Conservation (phyloP, 2,113 vertebrate species). For the Terrapene triunguis region DNA sequence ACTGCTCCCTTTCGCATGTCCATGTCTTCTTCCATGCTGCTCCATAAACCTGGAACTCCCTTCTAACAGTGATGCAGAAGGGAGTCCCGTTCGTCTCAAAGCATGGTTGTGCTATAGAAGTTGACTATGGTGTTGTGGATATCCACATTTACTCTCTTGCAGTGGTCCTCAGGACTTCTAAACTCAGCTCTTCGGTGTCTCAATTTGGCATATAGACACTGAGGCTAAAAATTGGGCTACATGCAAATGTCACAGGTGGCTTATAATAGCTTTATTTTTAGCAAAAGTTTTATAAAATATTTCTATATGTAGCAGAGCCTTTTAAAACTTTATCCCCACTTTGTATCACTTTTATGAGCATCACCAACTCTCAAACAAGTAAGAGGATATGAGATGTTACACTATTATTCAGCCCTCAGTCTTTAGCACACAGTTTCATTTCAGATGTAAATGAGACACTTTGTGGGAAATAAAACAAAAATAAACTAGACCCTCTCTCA, state of each 20-base stretch:
- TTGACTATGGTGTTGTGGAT: background rate
- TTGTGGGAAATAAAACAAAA: background rate
- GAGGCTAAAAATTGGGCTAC: background rate
- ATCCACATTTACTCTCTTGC: background rate
- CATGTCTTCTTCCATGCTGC: background rate
- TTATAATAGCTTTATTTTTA: background rate
- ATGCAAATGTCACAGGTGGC: background rate
- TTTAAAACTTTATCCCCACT: background rate
- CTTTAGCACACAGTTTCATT: background rate
- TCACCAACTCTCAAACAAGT: background rate
- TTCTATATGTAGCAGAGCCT: background rate
- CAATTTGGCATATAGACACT: background rate
- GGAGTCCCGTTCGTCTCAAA: background rate
- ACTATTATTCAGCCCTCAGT: background rate
- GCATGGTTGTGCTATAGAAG: background rate
- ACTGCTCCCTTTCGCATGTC: background rate
- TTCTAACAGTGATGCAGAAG: background rate
- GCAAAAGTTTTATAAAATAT: background rate
- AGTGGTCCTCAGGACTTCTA: rapidly evolving
- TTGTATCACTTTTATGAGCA: background rate
- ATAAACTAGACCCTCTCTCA: background rate
- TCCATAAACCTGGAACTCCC: background rate
- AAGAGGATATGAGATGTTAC: background rate
- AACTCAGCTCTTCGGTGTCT: background rate
- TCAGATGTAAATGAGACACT: background rate